Evolutionary conservation across 23 tunicate genomes (phyloP), one percentile per base, ranked within the genome.

Genomic region (Styela plicata): DNA sequence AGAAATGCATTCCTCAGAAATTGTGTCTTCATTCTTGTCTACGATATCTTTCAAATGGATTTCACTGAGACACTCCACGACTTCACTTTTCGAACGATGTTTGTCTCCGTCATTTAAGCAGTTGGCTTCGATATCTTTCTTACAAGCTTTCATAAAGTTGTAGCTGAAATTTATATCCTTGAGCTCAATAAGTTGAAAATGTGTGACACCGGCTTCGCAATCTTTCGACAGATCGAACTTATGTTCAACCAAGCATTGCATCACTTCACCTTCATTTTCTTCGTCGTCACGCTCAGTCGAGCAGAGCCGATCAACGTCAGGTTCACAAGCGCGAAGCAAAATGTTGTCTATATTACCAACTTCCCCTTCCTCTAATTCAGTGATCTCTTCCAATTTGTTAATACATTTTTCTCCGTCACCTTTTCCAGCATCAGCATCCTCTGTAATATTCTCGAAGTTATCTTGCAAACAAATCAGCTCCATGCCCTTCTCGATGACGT

Each of bases 151-250:
- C 69, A 85, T 35, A 37, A 93, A 93, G 62, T 88, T 88, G 70
- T 77, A 81, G 33, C 80, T 86, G 70, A 93, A 93, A 17, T 88
- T 74, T 57, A 89, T 78, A 70, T 93, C 89, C 52, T 93, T 85
- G 89, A 93, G 83, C 63, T 93, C 98, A 57, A 93, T 85, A 29
- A 92, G 79, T 64, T 94, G 98, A 53, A 94, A 88, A 52, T 94
- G 98, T 31, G 63, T 44, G 27, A 94, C 84, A 19, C 98, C 98
- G 63, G 92, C 94, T 3, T 78, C 86, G 83, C 98, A 94, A 37
- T 85, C 74, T 52, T 76, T 80, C 20, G 74, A 65, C 89, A 88
- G 79, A 0, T 85, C 64, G 2, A 84, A 69, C 44, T 94, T 94
- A 83, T 94, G 57, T 13, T 69, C 74, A 21, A 94, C 82, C 63